A percentile compares a stretch with the other conserved stretches of the same genome.
Evolutionary conservation across 1,140 invertebrate genomes (phyloP).

Genomic region (Cydia splendana): DNA sequence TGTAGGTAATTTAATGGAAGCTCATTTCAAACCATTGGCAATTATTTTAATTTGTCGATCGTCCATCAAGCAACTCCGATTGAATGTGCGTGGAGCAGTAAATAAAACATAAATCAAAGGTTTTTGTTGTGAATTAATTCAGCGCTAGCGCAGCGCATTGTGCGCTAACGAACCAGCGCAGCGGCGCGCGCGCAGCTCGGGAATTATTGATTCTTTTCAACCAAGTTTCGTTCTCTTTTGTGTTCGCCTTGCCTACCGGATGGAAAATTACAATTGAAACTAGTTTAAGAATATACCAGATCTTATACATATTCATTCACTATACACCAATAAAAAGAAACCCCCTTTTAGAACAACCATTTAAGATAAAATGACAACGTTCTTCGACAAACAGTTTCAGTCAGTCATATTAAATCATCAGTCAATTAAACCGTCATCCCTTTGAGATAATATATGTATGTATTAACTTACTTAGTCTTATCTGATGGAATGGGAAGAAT

Average conservation of each 20-base stretch:
- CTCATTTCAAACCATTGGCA: constrained; percentile 11
- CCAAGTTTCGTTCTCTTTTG: background rate
- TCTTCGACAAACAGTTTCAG: too few species aligned
- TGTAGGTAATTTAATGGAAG: too few species aligned
- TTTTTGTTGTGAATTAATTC: constrained; percentile 34
- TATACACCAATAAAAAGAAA: too few species aligned
- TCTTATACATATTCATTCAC: background rate
- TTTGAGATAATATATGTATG: too few species aligned
- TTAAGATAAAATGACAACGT: background rate
- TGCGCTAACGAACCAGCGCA: constrained; percentile 11
- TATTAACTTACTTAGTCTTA: too few species aligned
- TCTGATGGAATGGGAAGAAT: too few species aligned
- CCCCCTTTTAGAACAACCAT: background rate
- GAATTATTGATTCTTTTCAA: constrained; percentile 15
- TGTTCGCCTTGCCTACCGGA: background rate
- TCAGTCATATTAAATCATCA: too few species aligned
- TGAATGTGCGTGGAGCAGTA: constrained; percentile 30
- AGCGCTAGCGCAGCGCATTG: constrained; percentile 13
- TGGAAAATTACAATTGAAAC: constrained; percentile 1
- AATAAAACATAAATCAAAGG: constrained; percentile 37
- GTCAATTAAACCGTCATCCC: too few species aligned
- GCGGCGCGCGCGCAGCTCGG: constrained; percentile 10
- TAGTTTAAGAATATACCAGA: background rate
- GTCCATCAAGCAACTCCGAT: background rate
- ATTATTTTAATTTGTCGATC: constrained; percentile 24